Evolutionary conservation across 2,113 vertebrate genomes (phyloP), one percentile per base, ranked within the genome.

Genomic region (Ictalurus furcatus): DNA sequence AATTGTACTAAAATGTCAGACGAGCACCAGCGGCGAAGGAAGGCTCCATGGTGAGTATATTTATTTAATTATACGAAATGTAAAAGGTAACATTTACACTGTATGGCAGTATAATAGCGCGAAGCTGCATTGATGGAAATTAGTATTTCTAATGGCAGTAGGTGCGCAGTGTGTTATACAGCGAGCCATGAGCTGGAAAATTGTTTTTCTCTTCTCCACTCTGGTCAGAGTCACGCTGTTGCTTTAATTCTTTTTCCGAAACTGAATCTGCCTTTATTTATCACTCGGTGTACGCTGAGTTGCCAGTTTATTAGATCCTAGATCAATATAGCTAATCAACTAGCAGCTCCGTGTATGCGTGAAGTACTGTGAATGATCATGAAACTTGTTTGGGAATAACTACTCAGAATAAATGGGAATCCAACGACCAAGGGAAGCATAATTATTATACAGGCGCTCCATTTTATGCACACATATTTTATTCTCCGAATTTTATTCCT

Each of bases 301-400:
- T 40, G 58, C 58, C 34, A 44, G 58, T 84, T 84, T 84, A 84
- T 63, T 63, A 84, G 81, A 25, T 81, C 19, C 78, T 81, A 56
- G 78, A 81, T 81, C 78, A 81, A 81, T 81, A 81, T 56, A 81
- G 78, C 78, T 81, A 81, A 79, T n/a, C 52, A 79, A 79, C 76
- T 28, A 28, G 28, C 28, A 19, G 44, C 28, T 82, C 19, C 59
- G 59, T 67, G 13, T 87, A 59, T 61, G 23, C 54, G 44, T 67
- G 19, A 48, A 78, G 28, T 44, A 44, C 74, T 1, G 44, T 52
- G 78, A 81, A 56, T 58, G 78, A 56, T 30, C 58, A 81, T 58
- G 13, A 81, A 81, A 14, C 78, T 30, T 30, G 78, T 56, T 56
- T 81, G 16, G 52, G 52, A 56, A 81, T 30, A 52, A 79, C 23